Evolutionary conservation across 2,888 invertebrate species (phyloP).

Genomic region (Synergus laeviventris): DNA sequence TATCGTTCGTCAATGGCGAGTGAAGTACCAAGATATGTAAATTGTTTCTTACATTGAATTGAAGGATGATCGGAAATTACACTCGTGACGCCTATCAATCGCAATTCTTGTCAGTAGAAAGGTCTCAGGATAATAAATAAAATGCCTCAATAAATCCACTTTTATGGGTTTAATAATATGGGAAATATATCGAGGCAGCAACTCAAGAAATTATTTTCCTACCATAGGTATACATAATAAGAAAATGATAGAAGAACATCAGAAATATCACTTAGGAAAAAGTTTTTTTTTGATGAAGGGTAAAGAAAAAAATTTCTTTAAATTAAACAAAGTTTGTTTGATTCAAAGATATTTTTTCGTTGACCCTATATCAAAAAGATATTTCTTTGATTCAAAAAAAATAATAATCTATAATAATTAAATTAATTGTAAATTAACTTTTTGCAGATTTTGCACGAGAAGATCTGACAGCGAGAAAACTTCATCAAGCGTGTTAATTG

Average conservation of each 20-base stretch:
- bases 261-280: no score
- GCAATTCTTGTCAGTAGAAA: conserved; percentile 10
- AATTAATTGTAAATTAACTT: not conserved
- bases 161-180: not conserved
- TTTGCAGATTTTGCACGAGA: not conserved
- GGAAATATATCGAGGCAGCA: conserved; percentile 3
- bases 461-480: no score
- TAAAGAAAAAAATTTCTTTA: no score
- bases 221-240: not conserved
- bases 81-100: conserved; percentile 19
- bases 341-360: no score
- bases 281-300: no score
- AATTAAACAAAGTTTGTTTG: no score
- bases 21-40: conserved; percentile 4
- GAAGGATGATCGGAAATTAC: conserved; percentile 32
- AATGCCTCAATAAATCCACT: conserved; percentile 16
- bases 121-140: conserved; percentile 17
- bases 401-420: not conserved
- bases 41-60: conserved; percentile 24
- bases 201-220: not conserved
- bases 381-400: no score
- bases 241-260: not conserved
- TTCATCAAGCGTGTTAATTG: no score
- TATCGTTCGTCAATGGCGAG: conserved; percentile 15
- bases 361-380: no score